Base-by-base conservation (phyloP, 2,888 invertebrate genomes). In the Icerya purchasi region DNA sequence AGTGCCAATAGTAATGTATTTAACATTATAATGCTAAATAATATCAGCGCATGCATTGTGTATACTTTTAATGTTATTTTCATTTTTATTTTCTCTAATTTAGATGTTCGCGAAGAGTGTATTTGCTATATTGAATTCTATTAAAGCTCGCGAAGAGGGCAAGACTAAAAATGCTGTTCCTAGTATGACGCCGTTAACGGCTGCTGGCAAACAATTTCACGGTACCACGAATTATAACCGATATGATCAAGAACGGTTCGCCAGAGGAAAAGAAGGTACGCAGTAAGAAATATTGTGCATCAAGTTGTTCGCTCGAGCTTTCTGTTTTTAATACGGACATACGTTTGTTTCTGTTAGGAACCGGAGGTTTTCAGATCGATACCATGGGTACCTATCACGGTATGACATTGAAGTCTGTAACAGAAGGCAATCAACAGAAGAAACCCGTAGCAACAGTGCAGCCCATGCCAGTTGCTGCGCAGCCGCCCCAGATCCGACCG, bases 311-410 rank as follows among this genome's bases (percentile, higher is more conserved):
- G n/a, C n/a, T n/a, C n/a, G n/a, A n/a, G n/a, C n/a, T n/a, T n/a
- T n/a, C n/a, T n/a, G n/a, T n/a, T n/a, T n/a, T n/a, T n/a, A n/a
- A n/a, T n/a, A n/a, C n/a, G n/a, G n/a, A n/a, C n/a, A n/a, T n/a
- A n/a, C n/a, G n/a, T n/a, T n/a, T n/a, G n/a, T n/a, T n/a, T n/a
- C n/a, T n/a, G n/a, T n/a, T n/a, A n/a, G n/a, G n/a, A n/a, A 94
- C 96, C 19, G 93, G 92, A 74, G 97, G 94, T 24, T 98, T 98
- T 73, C 92, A 96, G 75, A 98, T 98, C 70, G 94, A 98, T 73
- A 96, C 96, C 1, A 89, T 91, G 84, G 90, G 94, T 51, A 92
- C 97, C 14, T 98, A 96, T 72, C 96, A 96, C 70, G 97, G 97
- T 58, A 90, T 94, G 89, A 92, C 94, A 0, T 74, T 97, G 51